These are phyloP conservation scores for Setophaga coronata DNA, from an alignment of 2,113 vertebrate genomes.

Conservation along the genomic window DNA sequence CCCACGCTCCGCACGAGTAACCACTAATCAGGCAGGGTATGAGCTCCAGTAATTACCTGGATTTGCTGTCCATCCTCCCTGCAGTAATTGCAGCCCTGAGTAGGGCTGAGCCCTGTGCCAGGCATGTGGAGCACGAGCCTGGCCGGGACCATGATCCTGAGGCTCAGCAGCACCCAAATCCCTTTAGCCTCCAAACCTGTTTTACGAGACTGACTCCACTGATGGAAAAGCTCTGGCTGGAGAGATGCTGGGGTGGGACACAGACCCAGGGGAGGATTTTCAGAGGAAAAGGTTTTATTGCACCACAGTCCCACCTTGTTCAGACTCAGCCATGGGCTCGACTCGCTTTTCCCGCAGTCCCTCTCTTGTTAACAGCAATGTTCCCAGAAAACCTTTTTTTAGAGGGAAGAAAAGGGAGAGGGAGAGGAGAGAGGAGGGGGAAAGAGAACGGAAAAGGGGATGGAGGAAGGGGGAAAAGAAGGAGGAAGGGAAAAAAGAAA, in stretches of 20 bases:
- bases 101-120: background rate
- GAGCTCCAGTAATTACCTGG: background rate
- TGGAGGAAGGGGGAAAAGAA: too few species aligned
- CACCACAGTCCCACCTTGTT: background rate
- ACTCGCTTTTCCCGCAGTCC: background rate
- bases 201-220: background rate
- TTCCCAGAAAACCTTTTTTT: background rate
- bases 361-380: fast-evolving
- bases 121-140: background rate
- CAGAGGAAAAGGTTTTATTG: background rate
- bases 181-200: background rate
- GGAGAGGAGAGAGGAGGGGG: background rate
- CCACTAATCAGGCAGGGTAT: background rate
- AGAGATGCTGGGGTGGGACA: background rate
- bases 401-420: too few species aligned
- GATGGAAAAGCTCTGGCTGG: background rate
- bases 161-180: background rate
- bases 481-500: fast-evolving
- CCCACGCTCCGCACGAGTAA: background rate
- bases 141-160: background rate
- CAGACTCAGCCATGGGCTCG: background rate
- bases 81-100: background rate
- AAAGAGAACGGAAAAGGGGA: background rate
- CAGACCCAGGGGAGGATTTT: background rate
- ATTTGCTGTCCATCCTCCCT: background rate